phyloP scores from a whole-genome alignment of 2,113 vertebrate species.

The Hipposideros armiger region DNA sequence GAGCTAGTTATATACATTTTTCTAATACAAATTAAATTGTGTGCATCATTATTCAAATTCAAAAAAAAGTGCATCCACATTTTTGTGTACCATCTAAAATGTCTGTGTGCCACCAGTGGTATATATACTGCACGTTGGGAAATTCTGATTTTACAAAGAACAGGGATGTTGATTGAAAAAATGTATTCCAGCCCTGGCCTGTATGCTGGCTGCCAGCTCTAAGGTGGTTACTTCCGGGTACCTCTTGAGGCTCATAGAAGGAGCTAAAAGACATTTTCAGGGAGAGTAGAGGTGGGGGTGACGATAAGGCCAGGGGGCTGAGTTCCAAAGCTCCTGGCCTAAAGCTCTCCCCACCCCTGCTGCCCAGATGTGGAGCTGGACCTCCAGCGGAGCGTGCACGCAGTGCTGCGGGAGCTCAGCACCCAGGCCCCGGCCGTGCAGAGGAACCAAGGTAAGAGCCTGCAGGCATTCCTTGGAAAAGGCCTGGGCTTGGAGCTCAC shows the following conservation, averaged over 20 bases:
- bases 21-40: neutral
- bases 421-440: constrained; percentile 83
- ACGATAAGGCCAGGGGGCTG: too few species aligned
- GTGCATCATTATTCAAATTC: neutral
- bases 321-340: neutral
- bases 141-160: neutral
- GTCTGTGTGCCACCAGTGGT: too few species aligned
- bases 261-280: neutral
- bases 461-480: accelerated
- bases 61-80: neutral
- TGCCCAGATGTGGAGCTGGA: constrained; percentile 89
- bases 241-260: neutral
- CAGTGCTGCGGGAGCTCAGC: constrained; percentile 91
- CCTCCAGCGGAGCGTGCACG: constrained; percentile 93
- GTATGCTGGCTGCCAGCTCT: neutral
- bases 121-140: accelerated
- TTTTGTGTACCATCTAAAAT: neutral
- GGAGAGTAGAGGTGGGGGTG: neutral
- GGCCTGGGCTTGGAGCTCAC: accelerated
- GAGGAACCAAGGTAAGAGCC: constrained; percentile 89
- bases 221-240: neutral
- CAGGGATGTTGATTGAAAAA: neutral
- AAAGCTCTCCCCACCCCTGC: accelerated
- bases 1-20: neutral
- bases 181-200: neutral